phyloP scores from a whole-genome alignment of 2,797 vertebrate species.

The Bradypodion ventrale region DNA sequence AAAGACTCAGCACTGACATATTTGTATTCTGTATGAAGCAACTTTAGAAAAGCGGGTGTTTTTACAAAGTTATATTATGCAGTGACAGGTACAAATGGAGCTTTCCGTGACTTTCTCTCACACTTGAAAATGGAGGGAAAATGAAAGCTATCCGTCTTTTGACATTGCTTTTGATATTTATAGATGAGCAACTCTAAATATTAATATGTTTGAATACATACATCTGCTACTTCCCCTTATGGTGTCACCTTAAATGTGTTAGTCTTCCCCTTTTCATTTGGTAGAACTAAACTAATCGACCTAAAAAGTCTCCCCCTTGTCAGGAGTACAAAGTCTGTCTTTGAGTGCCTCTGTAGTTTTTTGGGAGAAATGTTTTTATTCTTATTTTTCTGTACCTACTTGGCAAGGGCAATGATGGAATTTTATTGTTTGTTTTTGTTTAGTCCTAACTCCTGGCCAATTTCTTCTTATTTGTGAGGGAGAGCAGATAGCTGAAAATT shows the following conservation, averaged over 20 bases:
- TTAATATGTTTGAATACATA: constrained; percentile 4
- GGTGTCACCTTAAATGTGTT: not conserved
- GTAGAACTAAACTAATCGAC: not conserved
- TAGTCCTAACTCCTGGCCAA: not conserved
- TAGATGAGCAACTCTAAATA: constrained; percentile 18
- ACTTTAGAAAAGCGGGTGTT: not conserved
- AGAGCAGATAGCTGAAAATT: not conserved
- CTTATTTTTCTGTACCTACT: not conserved
- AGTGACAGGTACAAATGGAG: constrained; percentile 5
- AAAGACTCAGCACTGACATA: not conserved
- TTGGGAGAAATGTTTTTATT: too few species aligned
- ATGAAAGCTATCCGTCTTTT: not conserved
- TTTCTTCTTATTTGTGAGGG: too few species aligned
- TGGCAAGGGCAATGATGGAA: not conserved
- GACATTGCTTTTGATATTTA: constrained; percentile 21
- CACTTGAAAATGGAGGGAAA: not conserved
- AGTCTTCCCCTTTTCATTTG: not conserved
- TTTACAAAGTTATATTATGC: not conserved
- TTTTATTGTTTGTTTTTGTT: not conserved
- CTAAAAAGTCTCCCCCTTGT: not conserved
- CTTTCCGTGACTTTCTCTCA: constrained; percentile 23
- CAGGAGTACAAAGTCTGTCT: not conserved
- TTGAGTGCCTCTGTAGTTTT: not conserved
- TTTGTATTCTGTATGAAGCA: not conserved
- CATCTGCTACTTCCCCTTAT: constrained; percentile 16